Evolutionary conservation across 2,888 invertebrate species (phyloP).

Genomic region (Liodrosophila aerea): DNA sequence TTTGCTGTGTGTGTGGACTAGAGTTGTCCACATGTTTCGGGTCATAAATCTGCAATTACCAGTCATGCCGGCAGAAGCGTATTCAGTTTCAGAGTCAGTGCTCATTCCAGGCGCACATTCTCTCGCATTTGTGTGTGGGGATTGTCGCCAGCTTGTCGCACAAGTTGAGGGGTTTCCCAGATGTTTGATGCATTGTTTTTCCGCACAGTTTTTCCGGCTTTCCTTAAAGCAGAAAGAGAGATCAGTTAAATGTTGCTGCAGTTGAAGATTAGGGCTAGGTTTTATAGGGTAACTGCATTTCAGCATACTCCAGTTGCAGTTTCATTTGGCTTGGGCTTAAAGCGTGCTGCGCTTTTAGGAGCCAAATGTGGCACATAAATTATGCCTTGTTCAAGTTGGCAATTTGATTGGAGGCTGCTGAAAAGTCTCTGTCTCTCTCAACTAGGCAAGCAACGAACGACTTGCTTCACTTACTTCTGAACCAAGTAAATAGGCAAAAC

Average conservation of each 20-base stretch:
- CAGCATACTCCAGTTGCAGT: background rate
- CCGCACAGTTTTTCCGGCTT: background rate
- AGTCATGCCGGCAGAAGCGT: constrained; percentile 41
- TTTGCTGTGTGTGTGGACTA: constrained; percentile 11
- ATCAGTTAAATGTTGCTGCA: background rate
- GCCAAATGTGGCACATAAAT: constrained; percentile 58
- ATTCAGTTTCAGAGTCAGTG: background rate
- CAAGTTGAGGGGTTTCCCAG: constrained; percentile 26
- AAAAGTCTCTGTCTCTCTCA: background rate
- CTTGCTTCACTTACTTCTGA: constrained; percentile 30
- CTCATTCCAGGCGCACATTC: too few species aligned
- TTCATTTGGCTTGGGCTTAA: constrained; percentile 35
- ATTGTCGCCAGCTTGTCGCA: constrained; percentile 36
- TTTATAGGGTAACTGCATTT: too few species aligned
- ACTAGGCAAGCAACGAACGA: constrained; percentile 10
- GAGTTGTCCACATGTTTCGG: constrained; percentile 64
- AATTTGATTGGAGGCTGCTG: constrained; percentile 63
- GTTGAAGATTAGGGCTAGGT: too few species aligned
- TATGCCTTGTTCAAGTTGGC: constrained; percentile 57
- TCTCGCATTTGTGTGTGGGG: background rate
- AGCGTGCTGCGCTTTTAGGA: constrained; percentile 21
- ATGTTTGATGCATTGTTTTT: constrained; percentile 48
- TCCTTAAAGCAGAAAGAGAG: background rate
- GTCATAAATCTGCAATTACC: constrained; percentile 69
- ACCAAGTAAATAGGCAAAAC: constrained; percentile 36